These are phyloP conservation scores for Paraescarpia echinospica DNA, from an alignment of 1,140 invertebrate species.

Conservation along the genomic window DNA sequence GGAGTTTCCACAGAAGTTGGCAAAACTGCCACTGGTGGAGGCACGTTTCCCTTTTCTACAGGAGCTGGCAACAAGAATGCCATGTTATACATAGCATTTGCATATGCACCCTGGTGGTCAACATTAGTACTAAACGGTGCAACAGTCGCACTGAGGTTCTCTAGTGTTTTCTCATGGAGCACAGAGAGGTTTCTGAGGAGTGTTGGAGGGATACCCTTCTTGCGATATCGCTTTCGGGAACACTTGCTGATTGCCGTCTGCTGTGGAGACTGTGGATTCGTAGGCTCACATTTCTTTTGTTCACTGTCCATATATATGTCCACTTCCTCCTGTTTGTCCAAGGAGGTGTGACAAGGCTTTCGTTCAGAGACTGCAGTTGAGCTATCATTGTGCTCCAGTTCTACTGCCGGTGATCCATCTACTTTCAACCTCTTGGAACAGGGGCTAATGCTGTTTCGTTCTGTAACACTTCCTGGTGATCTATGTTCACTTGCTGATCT, in stretches of 20 bases:
- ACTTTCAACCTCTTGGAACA: not conserved
- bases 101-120: not conserved
- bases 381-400: not conserved
- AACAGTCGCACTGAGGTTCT: not conserved
- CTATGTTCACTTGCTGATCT: not conserved
- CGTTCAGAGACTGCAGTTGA: not conserved
- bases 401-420: not conserved
- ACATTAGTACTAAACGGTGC: not conserved
- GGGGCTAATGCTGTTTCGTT: not conserved
- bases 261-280: not conserved
- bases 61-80: constrained; percentile 9
- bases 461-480: not conserved
- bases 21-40: not conserved
- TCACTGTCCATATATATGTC: not conserved
- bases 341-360: not conserved
- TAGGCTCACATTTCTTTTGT: not conserved
- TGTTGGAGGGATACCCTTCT: not conserved
- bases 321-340: not conserved
- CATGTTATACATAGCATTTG: constrained; percentile 7
- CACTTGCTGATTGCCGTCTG: not conserved
- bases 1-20: not conserved
- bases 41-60: not conserved
- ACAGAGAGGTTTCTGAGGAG: not conserved
- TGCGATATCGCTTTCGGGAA: too few species aligned
- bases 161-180: not conserved